phyloP scores from a whole-genome alignment of 2,888 invertebrate genomes.

The Microplitis manilae region DNA sequence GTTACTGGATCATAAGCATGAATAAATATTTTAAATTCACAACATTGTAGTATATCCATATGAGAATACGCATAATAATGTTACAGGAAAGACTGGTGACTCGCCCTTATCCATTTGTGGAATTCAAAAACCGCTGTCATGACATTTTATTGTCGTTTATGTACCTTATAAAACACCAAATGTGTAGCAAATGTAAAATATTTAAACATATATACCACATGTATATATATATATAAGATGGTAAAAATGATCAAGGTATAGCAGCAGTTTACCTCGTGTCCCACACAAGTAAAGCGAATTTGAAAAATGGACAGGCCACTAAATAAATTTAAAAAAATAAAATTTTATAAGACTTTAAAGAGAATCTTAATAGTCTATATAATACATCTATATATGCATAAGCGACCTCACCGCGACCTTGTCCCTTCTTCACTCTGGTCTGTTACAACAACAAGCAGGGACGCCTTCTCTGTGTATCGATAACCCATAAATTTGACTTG shows the following conservation, averaged over 20 bases:
- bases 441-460: not conserved
- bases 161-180: not conserved
- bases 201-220: not conserved
- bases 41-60: slow-evolving; percentile 15
- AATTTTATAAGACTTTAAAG: not conserved
- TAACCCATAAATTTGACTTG: slow-evolving; percentile 33
- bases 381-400: slow-evolving; percentile 8
- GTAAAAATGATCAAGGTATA: not conserved
- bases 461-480: slow-evolving; percentile 22
- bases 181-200: not conserved
- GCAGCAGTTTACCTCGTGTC: slow-evolving; percentile 14
- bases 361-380: not conserved
- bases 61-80: slow-evolving; percentile 14
- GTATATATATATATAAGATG: not conserved
- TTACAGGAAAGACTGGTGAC: slow-evolving; percentile 10
- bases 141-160: not conserved
- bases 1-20: slow-evolving; percentile 5
- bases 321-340: not conserved
- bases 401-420: slow-evolving; percentile 5
- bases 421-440: slow-evolving; percentile 12
- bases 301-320: not conserved
- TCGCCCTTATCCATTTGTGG: slow-evolving; percentile 17
- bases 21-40: slow-evolving; percentile 14
- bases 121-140: slow-evolving; percentile 2
- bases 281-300: not conserved